Percentiles rank a stretch among this genome's conserved stretches.
Evolutionary conservation across 2,113 vertebrate species (phyloP).

Genomic region (Lasiurus cinereus): DNA sequence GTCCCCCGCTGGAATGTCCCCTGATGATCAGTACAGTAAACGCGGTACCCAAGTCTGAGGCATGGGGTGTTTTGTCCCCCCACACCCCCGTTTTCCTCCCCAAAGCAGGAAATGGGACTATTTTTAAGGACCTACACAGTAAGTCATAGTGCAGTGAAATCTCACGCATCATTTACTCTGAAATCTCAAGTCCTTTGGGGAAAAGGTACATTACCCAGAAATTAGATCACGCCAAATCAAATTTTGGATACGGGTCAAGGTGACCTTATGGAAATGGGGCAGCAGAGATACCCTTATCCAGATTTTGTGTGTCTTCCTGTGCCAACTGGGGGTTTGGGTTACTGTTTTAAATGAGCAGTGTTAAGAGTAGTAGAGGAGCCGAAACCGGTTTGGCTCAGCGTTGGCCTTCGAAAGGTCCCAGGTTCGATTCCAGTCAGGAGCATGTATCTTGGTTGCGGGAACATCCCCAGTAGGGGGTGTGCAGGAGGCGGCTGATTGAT

Average conservation of each 20-base stretch:
- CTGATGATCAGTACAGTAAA: background rate
- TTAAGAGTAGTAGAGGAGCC: background rate
- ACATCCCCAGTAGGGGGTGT: too few species aligned
- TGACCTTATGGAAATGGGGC: background rate
- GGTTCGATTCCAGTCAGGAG: too few species aligned
- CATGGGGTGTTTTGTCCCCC: background rate
- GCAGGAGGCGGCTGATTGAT: too few species aligned
- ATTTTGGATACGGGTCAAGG: background rate
- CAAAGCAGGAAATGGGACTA: background rate
- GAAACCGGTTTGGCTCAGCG: too few species aligned
- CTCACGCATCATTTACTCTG: background rate
- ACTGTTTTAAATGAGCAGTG: background rate
- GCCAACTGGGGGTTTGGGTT: background rate
- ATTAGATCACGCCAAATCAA: background rate
- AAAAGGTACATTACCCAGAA: background rate
- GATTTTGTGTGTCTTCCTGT: background rate
- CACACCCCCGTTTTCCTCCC: background rate
- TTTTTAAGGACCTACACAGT: background rate
- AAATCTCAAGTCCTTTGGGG: background rate
- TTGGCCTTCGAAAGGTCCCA: too few species aligned
- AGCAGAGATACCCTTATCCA: background rate
- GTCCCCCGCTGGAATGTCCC: fast-evolving
- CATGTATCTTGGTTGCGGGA: too few species aligned
- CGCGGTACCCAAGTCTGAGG: background rate
- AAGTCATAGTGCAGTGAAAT: background rate